Conservation (phyloP, 2,888 invertebrate genomes). For the Gandaritis pyraliata region DNA sequence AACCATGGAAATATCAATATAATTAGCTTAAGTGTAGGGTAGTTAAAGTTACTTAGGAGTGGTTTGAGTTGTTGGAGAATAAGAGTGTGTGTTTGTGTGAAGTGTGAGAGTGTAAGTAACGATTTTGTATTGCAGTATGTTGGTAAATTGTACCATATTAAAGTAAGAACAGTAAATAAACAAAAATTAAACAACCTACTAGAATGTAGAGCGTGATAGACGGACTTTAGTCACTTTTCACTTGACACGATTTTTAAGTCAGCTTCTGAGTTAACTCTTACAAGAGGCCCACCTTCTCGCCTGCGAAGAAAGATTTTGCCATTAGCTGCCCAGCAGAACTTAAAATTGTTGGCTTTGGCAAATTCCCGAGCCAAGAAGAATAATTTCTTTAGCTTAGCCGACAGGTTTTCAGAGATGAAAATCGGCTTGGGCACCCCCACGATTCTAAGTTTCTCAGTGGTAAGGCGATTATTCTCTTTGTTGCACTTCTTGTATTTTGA, state of each 20-base stretch:
- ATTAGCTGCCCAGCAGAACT: conserved; percentile 3
- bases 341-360: neutral
- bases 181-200: too few relatives aligned
- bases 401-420: conserved; percentile 1
- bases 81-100: neutral
- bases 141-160: neutral
- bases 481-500: neutral
- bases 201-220: too few relatives aligned
- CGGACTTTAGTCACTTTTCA: conserved; percentile 1
- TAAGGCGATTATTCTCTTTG: neutral
- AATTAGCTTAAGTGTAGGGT: neutral
- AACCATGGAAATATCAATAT: neutral
- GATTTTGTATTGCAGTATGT: neutral
- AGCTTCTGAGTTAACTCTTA: neutral
- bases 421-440: neutral
- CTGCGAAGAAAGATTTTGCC: conserved; percentile 2
- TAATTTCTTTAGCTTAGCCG: conserved; percentile 3
- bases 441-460: conserved; percentile 5
- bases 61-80: neutral
- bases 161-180: too few relatives aligned
- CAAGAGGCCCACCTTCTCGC: conserved; percentile 1
- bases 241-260: neutral
- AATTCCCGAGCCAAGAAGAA: neutral
- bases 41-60: conserved; percentile 1
- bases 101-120: neutral